Percentiles rank a stretch among this genome's conserved stretches.
Conservation (phyloP, 2,113 vertebrate genomes). For the Sinocyclocheilus anshuiensis region DNA sequence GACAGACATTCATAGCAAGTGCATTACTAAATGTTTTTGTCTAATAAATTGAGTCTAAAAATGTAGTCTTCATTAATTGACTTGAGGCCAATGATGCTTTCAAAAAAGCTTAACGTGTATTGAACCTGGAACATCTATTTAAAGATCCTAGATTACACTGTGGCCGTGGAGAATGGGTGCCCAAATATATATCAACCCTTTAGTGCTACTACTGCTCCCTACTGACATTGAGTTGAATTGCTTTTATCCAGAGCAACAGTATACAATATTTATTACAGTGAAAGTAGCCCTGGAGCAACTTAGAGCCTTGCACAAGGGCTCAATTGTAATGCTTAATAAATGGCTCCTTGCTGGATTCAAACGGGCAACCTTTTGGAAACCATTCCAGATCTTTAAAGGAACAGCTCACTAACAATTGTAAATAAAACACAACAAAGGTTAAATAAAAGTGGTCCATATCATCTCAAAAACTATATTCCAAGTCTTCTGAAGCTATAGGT, state of each 20-base stretch:
- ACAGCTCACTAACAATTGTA: background rate
- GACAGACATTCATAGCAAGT: background rate
- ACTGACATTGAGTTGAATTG: slow-evolving; percentile 8
- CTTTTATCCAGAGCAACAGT: slow-evolving; percentile 11
- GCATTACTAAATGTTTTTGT: background rate
- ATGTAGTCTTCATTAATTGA: background rate
- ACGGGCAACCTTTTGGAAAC: background rate
- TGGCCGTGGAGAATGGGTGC: background rate
- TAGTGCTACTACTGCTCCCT: background rate
- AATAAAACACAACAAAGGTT: background rate
- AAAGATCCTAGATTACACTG: background rate
- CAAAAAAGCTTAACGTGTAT: background rate
- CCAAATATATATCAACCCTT: slow-evolving; percentile 10
- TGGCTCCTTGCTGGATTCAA: background rate
- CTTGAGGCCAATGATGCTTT: background rate
- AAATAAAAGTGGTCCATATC: background rate
- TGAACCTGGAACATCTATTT: background rate
- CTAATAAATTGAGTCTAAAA: background rate
- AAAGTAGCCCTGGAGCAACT: background rate
- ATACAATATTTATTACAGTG: background rate
- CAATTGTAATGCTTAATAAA: background rate
- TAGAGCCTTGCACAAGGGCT: background rate
- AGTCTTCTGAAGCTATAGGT: background rate
- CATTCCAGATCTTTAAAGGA: background rate
- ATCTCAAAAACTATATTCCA: background rate